Evolutionary conservation across 2,888 invertebrate genomes (phyloP).

Genomic region (Platycheirus albimanus): DNA sequence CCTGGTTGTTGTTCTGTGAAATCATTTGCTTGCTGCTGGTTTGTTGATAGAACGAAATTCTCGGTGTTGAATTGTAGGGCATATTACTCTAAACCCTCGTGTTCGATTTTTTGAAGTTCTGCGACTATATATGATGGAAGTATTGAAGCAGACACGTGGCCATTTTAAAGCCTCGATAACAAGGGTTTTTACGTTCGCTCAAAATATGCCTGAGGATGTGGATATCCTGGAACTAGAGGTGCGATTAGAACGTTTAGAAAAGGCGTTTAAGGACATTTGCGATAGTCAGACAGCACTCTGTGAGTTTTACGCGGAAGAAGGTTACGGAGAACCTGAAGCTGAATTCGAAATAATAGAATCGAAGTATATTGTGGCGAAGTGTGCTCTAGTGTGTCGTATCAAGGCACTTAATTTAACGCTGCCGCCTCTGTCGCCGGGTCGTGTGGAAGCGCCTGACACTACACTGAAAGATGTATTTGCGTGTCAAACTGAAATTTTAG

Average conservation of each 20-base stretch:
- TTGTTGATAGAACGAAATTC: too few relatives aligned
- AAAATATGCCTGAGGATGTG: conserved; percentile 4
- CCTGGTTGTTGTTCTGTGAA: neutral
- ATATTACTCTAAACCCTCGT: neutral
- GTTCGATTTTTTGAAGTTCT: conserved; percentile 1
- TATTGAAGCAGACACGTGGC: too few relatives aligned
- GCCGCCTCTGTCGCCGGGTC: too few relatives aligned
- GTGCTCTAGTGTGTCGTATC: neutral
- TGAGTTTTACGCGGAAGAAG: conserved; percentile 2
- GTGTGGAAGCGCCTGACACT: neutral
- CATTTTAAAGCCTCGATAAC: conserved; percentile 23
- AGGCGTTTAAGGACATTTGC: conserved; percentile 9
- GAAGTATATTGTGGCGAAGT: conserved; percentile 15
- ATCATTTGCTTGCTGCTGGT: neutral
- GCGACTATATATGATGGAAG: conserved; percentile 14
- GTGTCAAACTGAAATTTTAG: neutral
- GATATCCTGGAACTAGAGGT: neutral
- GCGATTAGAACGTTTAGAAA: too few relatives aligned
- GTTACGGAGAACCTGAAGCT: neutral
- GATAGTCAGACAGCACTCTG: conserved; percentile 14
- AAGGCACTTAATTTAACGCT: neutral
- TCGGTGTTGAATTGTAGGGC: too few relatives aligned
- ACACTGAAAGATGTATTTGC: neutral
- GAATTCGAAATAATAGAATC: conserved; percentile 9
- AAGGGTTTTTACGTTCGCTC: neutral